Evolutionary conservation across 1,140 invertebrate species (phyloP), one percentile per base, ranked within the genome.

Genomic region (Calosoma granatense): DNA sequence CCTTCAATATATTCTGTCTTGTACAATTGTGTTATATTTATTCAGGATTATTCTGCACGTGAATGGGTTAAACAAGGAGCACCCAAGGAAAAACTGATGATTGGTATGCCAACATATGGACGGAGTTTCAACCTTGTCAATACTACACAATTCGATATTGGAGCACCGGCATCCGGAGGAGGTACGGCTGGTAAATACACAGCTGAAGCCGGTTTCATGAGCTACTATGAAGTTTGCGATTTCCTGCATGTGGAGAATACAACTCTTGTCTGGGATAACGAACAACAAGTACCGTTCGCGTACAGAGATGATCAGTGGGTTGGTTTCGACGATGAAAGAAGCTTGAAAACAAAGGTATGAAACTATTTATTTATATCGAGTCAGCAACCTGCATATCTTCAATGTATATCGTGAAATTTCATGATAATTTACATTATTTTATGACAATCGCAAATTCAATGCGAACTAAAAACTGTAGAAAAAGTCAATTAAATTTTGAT

Each of bases 101-200:
- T 98, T 54, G 94, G 94, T 56, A 90, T 96, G 83, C 89, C 94
- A 3, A 96, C 91, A 0, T 97, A 97, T 67, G 96, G 95, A 15
- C 78, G 93, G 56, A 92, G 91, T 1, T 99, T 97, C 72, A 94
- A 90, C 4, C 74, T 99, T n/a, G 84, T 87, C 4, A 90, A 96
- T 66, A 81, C 84, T 6, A 84, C 85, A 3, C 87, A 92, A 66
- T 94, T 94, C 63, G 92, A 95, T 62, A 92, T 98, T 56, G 94
- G 93, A 14, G 92, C 93, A 0, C 86, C 92, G 2, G 92, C 92
- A 1, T 86, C 83, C 30, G 88, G 88, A 30, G 92, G 92, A 56
- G 92, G 93, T 64, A 78, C 76, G 51, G 79, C 87, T 1, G 91
- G 90, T 47, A 87, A 88, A 64, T 94, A 85, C 70, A 94, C 91